Base-by-base conservation (phyloP, 2,113 vertebrate genomes). In the Melanocharis versteri region DNA sequence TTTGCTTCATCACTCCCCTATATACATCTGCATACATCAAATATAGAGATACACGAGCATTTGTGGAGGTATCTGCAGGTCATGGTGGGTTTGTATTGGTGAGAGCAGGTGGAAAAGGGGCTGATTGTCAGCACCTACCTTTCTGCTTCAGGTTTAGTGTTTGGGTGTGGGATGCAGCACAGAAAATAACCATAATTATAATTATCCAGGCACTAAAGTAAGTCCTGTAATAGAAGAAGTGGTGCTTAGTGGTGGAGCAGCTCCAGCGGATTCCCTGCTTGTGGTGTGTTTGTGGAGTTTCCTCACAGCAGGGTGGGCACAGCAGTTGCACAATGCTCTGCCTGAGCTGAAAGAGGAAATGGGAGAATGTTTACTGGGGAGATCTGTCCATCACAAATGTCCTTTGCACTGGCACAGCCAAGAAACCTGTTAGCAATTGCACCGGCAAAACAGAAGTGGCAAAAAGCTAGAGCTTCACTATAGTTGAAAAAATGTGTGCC, bases 11-110 rank as follows among this genome's bases (percentile, higher is more conserved):
- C 58, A 17, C 19, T 81, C 15, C 5, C 20, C 10, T 51, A 0
- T 45, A 1, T 24, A 15, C 8, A 8, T 28, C 26, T 35, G 13
- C 30, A 5, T 62, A 8, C 0, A 0, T 88, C 22, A 79, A 75
- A 27, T 30, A 47, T 4, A 6, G 4, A 58, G 13, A 39, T 18
- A 9, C 5, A 19, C 0, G 11, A 57, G 17, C 21, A 42, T 20
- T n/a, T 20, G 21, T 4, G 11, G 27, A 60, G 20, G 9, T 18
- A 39, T 68, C 42, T 82, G n/a, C 28, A 62, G 42, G 26, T 47
- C 2, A 0, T 8, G 13, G 40, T 33, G 24, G 69, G 11, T 75
- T 89, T 48, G 20, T 68, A 31, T 56, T 39, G 44, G 26, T 83
- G 65, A 69, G 42, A 85, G 21, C 64, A 69, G 15, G 57, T 62